Evolutionary conservation across 2,888 invertebrate species (phyloP).

Genomic region (Capitulum mitella): DNA sequence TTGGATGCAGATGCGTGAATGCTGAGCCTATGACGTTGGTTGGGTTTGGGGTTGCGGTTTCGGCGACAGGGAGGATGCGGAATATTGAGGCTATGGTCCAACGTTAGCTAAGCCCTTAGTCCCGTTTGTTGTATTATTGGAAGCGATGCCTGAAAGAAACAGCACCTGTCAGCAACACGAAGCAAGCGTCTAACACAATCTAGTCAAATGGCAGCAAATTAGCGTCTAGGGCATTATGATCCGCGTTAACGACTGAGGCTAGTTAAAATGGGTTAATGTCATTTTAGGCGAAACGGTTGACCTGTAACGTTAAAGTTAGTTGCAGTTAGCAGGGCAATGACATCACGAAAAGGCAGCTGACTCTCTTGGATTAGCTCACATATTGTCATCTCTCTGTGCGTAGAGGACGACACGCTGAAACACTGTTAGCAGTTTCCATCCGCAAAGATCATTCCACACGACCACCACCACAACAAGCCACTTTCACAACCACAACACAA

Average conservation of each 20-base stretch:
- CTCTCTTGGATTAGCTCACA: too few species aligned
- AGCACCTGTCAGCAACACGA: not conserved
- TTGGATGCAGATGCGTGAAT: not conserved
- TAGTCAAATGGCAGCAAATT: conserved; percentile 7
- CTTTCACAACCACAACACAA: not conserved
- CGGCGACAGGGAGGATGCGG: not conserved
- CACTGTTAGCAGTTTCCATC: too few species aligned
- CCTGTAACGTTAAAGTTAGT: not conserved
- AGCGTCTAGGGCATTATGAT: too few species aligned
- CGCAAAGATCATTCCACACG: not conserved
- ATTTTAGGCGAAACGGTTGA: not conserved
- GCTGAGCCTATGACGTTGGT: not conserved
- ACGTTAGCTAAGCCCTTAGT: conserved; percentile 22
- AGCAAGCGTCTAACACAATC: conserved; percentile 1
- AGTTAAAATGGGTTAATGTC: too few species aligned
- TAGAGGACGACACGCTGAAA: too few species aligned
- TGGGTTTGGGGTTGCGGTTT: not conserved
- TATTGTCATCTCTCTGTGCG: too few species aligned
- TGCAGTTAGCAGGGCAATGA: not conserved
- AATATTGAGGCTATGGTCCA: not conserved
- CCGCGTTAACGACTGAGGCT: too few species aligned
- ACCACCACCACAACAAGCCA: not conserved
- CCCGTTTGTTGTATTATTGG: conserved; percentile 14
- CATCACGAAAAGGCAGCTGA: too few species aligned
- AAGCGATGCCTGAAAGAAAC: conserved; percentile 25